phyloP scores from a whole-genome alignment of 64 coral and sea anemone species.

The Actinia equina region DNA sequence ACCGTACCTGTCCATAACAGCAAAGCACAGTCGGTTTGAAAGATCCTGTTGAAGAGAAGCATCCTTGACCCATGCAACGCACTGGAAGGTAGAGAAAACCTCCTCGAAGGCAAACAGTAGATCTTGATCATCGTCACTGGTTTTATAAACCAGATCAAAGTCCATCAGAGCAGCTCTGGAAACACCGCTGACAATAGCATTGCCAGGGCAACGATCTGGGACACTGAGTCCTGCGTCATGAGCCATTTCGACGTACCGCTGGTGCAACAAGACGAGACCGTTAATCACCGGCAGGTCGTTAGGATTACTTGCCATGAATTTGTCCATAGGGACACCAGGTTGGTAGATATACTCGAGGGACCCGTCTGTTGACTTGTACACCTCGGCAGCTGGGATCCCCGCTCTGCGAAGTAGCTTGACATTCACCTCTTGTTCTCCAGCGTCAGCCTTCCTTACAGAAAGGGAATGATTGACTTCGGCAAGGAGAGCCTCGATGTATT shows the following conservation, averaged over 20 bases:
- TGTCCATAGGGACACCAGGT: not conserved
- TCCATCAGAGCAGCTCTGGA: not conserved
- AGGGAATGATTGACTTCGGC: not conserved
- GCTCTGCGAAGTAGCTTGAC: not conserved
- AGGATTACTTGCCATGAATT: not conserved
- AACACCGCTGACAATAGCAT: not conserved
- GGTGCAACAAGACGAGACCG: not conserved
- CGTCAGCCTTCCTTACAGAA: not conserved
- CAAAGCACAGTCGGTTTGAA: conserved; percentile 7
- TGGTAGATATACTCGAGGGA: not conserved
- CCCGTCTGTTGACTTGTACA: not conserved
- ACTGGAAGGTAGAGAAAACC: not conserved
- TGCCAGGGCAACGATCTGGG: not conserved
- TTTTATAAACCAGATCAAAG: not conserved
- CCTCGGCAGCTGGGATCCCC: not conserved
- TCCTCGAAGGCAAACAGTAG: not conserved
- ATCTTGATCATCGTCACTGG: not conserved
- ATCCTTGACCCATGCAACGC: not conserved
- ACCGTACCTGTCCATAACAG: not conserved
- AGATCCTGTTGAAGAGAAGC: not conserved
- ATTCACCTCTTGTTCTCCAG: not conserved
- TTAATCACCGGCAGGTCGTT: not conserved
- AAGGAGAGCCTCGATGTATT: not conserved
- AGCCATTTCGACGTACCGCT: not conserved
- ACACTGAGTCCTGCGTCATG: not conserved